Base-by-base conservation (phyloP, 2,797 vertebrate genomes). In the Karalla daura region DNA sequence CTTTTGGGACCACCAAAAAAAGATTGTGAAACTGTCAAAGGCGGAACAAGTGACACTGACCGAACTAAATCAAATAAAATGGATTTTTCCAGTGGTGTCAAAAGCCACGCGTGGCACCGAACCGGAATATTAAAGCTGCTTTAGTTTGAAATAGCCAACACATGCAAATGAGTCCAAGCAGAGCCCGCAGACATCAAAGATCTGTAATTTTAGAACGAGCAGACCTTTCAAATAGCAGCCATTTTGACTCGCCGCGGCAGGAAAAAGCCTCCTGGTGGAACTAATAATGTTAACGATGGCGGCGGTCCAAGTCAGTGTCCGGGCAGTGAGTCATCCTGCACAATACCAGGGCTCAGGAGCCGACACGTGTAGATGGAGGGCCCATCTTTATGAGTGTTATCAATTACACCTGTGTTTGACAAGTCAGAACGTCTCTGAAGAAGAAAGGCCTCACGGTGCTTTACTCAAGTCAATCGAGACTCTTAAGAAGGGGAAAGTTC, bases 321-420 rank as follows among this genome's bases (percentile, higher is more conserved):
- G 20, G 15, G 46, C 20, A 66, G 41, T 30, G 50, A 66, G 51
- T 36, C 65, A 25, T n/a, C 39, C 18, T 43, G 40, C 14, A 56
- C 46, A 44, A 43, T 5, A 32, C 12, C 49, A 30, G 23, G 33
- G 7, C 41, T 58, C 41, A 25, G 30, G 8, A 43, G 56, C 44
- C 73, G 54, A 67, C 28, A 44, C 40, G 28, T 30, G 20, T 49
- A 65, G 32, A 63, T 63, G 45, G 15, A 58, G 32, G 8, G 15
- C 24, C n/a, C 36, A 40, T 21, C 52, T 36, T 27, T 46, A 18
- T 27, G 40, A 30, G 41, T 56, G 44, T 40, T 76, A 44, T 46
- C 62, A 71, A 55, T 75, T 63, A 69, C 24, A 55, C 9, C 28
- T 37, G 24, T 63, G 58, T 68, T 68, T 81, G 45, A 70, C 50